Evolutionary conservation across 2,888 invertebrate genomes (phyloP).

Genomic region (Andrena chrysosceles): DNA sequence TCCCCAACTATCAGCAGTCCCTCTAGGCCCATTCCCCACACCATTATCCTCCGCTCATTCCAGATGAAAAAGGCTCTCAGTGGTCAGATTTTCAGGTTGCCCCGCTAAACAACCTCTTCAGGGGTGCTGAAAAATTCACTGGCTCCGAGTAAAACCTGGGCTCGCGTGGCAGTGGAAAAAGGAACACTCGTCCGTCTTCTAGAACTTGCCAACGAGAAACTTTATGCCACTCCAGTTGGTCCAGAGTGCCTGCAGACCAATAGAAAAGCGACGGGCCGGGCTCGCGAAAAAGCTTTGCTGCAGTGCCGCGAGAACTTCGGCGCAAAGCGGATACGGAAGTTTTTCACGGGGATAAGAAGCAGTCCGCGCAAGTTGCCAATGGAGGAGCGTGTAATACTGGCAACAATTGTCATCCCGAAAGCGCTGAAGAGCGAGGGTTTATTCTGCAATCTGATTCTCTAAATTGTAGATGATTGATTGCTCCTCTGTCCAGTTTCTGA

Average conservation of each 20-base stretch:
- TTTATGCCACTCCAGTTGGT: conserved; percentile 12
- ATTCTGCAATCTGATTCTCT: not conserved
- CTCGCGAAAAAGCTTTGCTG: not conserved
- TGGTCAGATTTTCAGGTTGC: not conserved
- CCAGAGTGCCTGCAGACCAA: not conserved
- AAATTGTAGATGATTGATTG: not conserved
- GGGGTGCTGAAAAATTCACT: conserved; percentile 27
- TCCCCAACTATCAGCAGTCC: too few relatives aligned
- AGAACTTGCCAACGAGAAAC: conserved; percentile 13
- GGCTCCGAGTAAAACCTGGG: not conserved
- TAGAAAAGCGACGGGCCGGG: not conserved
- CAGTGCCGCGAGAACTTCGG: not conserved
- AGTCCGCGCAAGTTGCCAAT: not conserved
- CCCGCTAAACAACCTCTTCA: not conserved
- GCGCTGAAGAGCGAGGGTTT: not conserved
- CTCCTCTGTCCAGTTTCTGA: too few relatives aligned
- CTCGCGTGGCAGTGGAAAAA: not conserved
- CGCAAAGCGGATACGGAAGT: conserved; percentile 8
- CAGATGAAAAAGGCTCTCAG: not conserved
- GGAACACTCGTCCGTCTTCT: conserved; percentile 16
- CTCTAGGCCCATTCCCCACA: too few relatives aligned
- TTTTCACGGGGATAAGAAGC: conserved; percentile 12
- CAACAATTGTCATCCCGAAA: not conserved
- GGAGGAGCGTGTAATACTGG: not conserved
- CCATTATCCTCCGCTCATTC: not conserved